Conservation (phyloP, 2,113 vertebrate genomes). For the Melospiza melodia region DNA sequence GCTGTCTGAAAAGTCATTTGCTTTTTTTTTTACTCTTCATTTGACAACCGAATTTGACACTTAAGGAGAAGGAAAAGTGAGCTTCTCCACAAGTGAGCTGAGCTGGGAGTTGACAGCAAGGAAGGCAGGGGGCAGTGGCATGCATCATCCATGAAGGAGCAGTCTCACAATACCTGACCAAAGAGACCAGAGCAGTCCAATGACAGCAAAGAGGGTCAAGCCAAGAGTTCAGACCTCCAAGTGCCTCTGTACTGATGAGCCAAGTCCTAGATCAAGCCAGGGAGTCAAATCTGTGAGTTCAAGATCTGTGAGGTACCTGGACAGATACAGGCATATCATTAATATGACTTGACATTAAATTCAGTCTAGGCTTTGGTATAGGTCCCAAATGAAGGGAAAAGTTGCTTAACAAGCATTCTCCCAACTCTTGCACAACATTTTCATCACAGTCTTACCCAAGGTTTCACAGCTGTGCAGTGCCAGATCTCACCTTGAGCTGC, state of each 20-base stretch:
- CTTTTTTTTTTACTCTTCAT: not conserved
- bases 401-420: not conserved
- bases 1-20: slow-evolving; percentile 1
- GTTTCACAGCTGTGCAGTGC: not conserved
- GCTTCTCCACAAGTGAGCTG: not conserved
- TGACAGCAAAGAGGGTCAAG: not conserved
- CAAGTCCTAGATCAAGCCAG: not conserved
- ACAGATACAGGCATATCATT: not conserved
- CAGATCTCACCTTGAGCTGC: not conserved
- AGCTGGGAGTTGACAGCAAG: not conserved
- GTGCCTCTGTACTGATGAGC: not conserved
- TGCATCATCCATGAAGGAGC: not conserved
- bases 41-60: not conserved
- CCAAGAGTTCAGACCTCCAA: not conserved
- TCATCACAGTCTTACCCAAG: not conserved
- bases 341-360: not conserved
- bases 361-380: not conserved
- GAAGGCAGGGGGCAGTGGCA: not conserved
- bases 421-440: not conserved
- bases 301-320: not conserved
- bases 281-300: not conserved
- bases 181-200: not conserved
- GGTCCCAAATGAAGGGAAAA: not conserved
- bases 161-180: not conserved
- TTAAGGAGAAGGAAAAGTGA: not conserved